Percentiles rank a stretch among this genome's conserved stretches.
phyloP scores from a whole-genome alignment of 2,797 vertebrate genomes.

The Paramormyrops hopkinsi region DNA sequence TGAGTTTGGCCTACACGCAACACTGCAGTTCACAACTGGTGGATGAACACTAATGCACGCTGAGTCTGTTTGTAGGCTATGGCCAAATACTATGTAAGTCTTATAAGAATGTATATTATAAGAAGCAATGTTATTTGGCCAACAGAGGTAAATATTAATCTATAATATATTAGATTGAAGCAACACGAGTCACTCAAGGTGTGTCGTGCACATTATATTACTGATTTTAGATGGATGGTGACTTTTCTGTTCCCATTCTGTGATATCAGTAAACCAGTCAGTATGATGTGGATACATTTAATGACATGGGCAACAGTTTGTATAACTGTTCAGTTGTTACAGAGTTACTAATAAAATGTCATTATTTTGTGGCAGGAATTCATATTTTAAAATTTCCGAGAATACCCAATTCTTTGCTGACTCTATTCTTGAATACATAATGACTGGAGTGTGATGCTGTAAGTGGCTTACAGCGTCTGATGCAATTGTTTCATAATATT shows the following conservation, averaged over 20 bases:
- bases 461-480: slow-evolving; percentile 14
- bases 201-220: background rate
- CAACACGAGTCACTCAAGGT: background rate
- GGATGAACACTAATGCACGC: background rate
- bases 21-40: background rate
- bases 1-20: background rate
- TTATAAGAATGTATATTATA: background rate
- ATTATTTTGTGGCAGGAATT: slow-evolving; percentile 24
- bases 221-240: slow-evolving; percentile 26
- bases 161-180: background rate
- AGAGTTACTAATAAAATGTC: slow-evolving; percentile 22
- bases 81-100: background rate
- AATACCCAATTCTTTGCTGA: background rate
- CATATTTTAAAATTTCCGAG: slow-evolving; percentile 4
- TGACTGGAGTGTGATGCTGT: background rate
- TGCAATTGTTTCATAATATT: slow-evolving; percentile 27
- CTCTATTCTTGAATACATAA: background rate
- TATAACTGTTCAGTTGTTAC: background rate
- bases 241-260: slow-evolving; percentile 23
- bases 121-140: slow-evolving; percentile 13
- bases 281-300: background rate
- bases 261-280: background rate
- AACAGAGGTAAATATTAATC: slow-evolving; percentile 61
- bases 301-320: slow-evolving; percentile 2
- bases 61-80: background rate